Conservation (phyloP, 2,113 vertebrate genomes). For the Bos indicus region DNA sequence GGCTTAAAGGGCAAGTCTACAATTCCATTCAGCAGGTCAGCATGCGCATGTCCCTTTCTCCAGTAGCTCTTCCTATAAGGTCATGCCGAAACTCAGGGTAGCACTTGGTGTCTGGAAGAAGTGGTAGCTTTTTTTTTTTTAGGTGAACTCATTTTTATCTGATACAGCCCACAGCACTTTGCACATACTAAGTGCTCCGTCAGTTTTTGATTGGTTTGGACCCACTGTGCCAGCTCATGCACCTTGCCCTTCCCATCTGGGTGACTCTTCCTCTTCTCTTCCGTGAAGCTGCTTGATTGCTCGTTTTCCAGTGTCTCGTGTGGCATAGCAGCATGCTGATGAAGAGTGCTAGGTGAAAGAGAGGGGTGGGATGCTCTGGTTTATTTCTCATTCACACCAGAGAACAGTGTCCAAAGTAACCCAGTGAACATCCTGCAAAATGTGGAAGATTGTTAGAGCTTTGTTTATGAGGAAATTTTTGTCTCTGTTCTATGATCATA, state of each 20-base stretch:
- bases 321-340: not conserved
- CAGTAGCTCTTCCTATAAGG: not conserved
- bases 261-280: not conserved
- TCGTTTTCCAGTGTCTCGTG: not conserved
- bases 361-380: not conserved
- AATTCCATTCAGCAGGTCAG: not conserved
- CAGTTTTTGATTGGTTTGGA: not conserved
- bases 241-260: not conserved
- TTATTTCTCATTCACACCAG: not conserved
- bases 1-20: not conserved
- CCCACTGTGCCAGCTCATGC: not conserved
- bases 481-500: not conserved
- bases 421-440: not conserved
- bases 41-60: not conserved
- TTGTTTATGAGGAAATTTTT: not conserved
- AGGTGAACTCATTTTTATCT: not conserved
- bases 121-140: not conserved
- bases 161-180: not conserved
- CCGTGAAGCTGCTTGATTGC: not conserved
- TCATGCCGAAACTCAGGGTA: not conserved
- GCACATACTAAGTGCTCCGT: not conserved
- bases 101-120: not conserved
- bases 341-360: not conserved
- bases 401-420: not conserved
- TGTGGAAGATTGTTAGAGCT: not conserved